phyloP scores from a whole-genome alignment of 2,888 invertebrate genomes.

The Timandra comae region DNA sequence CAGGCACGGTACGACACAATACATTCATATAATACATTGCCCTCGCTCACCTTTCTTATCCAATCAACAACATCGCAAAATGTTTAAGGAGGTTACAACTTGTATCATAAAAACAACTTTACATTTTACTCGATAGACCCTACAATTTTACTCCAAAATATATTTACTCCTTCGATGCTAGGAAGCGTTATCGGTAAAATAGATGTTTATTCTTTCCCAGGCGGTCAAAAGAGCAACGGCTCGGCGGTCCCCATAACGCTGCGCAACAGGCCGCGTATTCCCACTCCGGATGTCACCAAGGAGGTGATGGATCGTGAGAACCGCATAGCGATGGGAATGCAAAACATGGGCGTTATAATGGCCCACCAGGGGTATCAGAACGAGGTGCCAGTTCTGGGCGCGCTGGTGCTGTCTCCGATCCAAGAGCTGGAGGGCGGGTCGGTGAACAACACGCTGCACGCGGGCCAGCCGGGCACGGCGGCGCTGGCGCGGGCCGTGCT shows the following conservation, averaged over 20 bases:
- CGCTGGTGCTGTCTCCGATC: slow-evolving; percentile 87
- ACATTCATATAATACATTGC: no score
- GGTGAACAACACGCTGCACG: slow-evolving; percentile 83
- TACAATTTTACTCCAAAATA: no score
- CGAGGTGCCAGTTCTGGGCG: slow-evolving; percentile 85
- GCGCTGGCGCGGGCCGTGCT: slow-evolving; percentile 88
- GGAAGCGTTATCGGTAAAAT: neutral
- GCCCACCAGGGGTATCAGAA: slow-evolving; percentile 79
- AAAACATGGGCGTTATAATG: slow-evolving; percentile 82
- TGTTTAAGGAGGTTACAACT: no score
- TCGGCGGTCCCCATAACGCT: slow-evolving; percentile 80
- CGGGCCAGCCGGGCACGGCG: slow-evolving; percentile 84
- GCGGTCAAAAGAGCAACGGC: slow-evolving; percentile 83
- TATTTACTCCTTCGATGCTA: no score
- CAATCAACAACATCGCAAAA: no score
- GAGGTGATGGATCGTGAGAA: slow-evolving; percentile 85
- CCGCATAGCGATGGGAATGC: slow-evolving; percentile 74
- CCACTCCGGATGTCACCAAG: slow-evolving; percentile 91
- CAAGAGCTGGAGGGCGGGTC: slow-evolving; percentile 88
- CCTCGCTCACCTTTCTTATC: no score
- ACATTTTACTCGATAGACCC: no score
- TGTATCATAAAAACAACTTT: no score
- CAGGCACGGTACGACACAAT: slow-evolving; percentile 76
- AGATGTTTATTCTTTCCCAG: no score
- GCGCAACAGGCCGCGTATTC: slow-evolving; percentile 90